Evolutionary conservation across 1,140 invertebrate genomes (phyloP), one percentile per base, ranked within the genome.

Genomic region (Drosophila murphyi): DNA sequence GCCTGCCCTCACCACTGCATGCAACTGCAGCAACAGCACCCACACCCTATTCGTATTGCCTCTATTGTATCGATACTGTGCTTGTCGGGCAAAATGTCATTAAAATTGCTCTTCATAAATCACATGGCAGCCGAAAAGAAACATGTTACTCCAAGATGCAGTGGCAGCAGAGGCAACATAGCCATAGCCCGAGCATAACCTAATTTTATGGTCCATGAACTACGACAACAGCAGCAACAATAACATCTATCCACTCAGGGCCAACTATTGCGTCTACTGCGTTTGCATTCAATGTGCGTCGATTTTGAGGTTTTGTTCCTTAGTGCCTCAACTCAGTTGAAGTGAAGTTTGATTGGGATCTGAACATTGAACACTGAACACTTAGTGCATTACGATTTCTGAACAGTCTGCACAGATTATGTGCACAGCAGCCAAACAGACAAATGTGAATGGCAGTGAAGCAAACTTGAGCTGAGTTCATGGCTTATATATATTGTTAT

Each of bases 91-190:
- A 43, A 89, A 91, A 91, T 91, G 85, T 91, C 89, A 91, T 91
- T 91, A 91, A 91, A 91, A 91, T 86, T 77, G 89, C 85, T 86
- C 89, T 89, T 91, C 89, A 91, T 91, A 91, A 91, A 86, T 91
- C 89, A 91, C 89, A 63, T 76, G 76, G 45, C 60, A 74, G 63
- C 62, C 70, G 39, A 75, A 78, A 72, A 74, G 82, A 69, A 80
- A 83, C 80, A 81, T 75, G 76, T 70, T 60, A 55, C 51, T 34
- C 54, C 4, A 57, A 61, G 52, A n/a, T 56, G 47, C 52, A 55
- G 12, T 55, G 45, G 28, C 52, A 57, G 10, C 39, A 29, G 61
- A 3, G 37, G 41, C 67, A 71, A 71, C 81, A 20, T 20, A 78
- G 74, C 78, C 20, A 20, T 20, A 80, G 78, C 78, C 79, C 79